Evolutionary conservation across 2,888 invertebrate species (phyloP), one percentile per base, ranked within the genome.

Genomic region (Ormyrus thymus): DNA sequence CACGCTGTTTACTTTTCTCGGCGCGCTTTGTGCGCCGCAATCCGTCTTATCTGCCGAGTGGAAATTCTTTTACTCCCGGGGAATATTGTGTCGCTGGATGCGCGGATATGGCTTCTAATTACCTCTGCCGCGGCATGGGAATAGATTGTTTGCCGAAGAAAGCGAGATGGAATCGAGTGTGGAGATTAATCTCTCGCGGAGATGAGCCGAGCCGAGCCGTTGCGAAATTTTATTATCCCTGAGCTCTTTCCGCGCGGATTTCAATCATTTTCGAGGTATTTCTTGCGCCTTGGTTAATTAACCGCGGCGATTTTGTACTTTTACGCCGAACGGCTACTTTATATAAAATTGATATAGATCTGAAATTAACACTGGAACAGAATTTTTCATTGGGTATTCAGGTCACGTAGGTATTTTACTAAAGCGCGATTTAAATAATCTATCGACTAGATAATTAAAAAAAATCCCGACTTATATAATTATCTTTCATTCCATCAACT

Each of bases 211-310:
- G 4, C n/a, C n/a, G 51, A 46, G 15, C 5, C 29, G 29, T 55
- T 72, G 46, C 53, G n/a, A 58, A 51, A 74, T 51, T 68, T 76
- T 69, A 76, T 69, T 53, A 48, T 76, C 76, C 76, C 10, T 70
- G 76, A 64, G 70, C 70, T 76, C 70, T 50, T 76, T 29, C 3
- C 29, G 3, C 29, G 29, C 29, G 29, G 29, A 29, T 29, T 29
- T 29, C 3, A 29, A 29, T 29, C 29, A 29, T 29, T 29, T 29
- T 29, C 29, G 29, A 29, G 29, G 29, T 29, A 29, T 29, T 29
- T 29, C 29, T 29, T 1, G 4, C 29, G 29, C 3, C 29, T 29
- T 1, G 4, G 29, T 29, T 29, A 29, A 29, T 29, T 29, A 29
- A 29, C 29, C 4, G 29, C 29, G 0, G 29, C 29, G 29, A 4